A percentile compares a stretch with the other conserved stretches of the same genome.
Evolutionary conservation across 2,797 vertebrate genomes (phyloP).

Genomic region (Merluccius polli): DNA sequence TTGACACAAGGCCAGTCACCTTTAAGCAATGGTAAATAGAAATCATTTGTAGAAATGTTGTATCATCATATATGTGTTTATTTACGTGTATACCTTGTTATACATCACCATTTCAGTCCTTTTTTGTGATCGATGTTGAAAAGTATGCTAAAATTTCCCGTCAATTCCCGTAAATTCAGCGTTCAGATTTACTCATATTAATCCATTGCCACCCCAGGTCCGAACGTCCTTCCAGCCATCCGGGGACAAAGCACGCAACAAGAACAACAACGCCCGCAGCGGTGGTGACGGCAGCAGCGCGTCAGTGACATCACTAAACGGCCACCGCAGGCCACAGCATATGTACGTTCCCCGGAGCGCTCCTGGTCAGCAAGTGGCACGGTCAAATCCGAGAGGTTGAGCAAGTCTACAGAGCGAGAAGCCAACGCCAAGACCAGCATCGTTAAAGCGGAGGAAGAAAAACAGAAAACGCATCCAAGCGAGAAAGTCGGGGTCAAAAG

Average conservation of each 20-base stretch:
- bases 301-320: slow-evolving; percentile 25
- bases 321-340: slow-evolving; percentile 10
- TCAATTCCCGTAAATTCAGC: background rate
- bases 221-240: slow-evolving; percentile 30
- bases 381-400: background rate
- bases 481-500: background rate
- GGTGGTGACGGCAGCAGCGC: slow-evolving; percentile 41
- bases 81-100: slow-evolving; percentile 3
- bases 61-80: background rate
- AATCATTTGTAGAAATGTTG: background rate
- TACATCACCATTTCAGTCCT: background rate
- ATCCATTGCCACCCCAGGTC: slow-evolving; percentile 29
- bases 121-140: background rate
- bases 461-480: slow-evolving; percentile 17
- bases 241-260: slow-evolving; percentile 65
- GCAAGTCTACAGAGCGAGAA: background rate
- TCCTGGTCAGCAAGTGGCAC: too few species aligned
- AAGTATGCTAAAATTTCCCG: too few species aligned
- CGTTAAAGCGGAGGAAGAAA: slow-evolving; percentile 7
- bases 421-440: slow-evolving; percentile 30
- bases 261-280: slow-evolving; percentile 78
- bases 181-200: background rate
- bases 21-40: slow-evolving; percentile 47
- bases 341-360: too few species aligned
- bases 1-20: slow-evolving; percentile 33